phyloP scores from a whole-genome alignment of 2,888 invertebrate genomes.

The Deilephila elpenor region DNA sequence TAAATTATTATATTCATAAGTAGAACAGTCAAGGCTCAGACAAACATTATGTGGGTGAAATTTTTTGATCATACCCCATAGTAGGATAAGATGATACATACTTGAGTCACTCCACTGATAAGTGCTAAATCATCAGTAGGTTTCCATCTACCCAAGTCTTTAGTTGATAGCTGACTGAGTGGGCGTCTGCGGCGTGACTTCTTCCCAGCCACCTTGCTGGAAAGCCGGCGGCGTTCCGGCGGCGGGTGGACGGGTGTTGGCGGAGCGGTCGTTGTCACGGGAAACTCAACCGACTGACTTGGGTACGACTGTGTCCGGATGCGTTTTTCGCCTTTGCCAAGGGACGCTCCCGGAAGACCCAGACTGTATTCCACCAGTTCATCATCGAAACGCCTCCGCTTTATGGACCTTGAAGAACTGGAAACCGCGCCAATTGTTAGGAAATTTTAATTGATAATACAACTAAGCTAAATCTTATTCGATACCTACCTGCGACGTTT shows the following conservation, averaged over 20 bases:
- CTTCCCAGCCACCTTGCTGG: slow-evolving; percentile 75
- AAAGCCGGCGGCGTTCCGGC: slow-evolving; percentile 65
- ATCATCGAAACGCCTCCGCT: slow-evolving; percentile 97
- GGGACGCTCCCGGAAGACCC: slow-evolving; percentile 85
- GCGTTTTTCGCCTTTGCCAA: slow-evolving; percentile 77
- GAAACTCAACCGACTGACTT: slow-evolving; percentile 81
- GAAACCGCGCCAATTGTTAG: slow-evolving; percentile 43
- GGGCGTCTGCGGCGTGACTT: slow-evolving; percentile 86
- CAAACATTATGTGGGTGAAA: too few relatives aligned
- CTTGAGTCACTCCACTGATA: slow-evolving; percentile 96
- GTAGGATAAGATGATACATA: slow-evolving; percentile 48
- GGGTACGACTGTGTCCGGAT: slow-evolving; percentile 81
- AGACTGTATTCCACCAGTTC: slow-evolving; percentile 97
- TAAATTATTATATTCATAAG: too few relatives aligned
- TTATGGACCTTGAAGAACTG: slow-evolving; percentile 97
- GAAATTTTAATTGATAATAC: not conserved
- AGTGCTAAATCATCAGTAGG: slow-evolving; percentile 98
- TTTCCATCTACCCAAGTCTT: slow-evolving; percentile 97
- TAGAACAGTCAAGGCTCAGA: too few relatives aligned
- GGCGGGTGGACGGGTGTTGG: slow-evolving; percentile 57
- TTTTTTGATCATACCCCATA: too few relatives aligned
- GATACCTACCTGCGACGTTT: slow-evolving; percentile 76
- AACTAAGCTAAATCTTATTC: not conserved
- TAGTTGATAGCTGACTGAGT: slow-evolving; percentile 88
- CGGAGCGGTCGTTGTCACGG: slow-evolving; percentile 53